A percentile compares a stretch with the other conserved stretches of the same genome.
These are phyloP conservation scores for Calypte anna DNA, from an alignment of 2,113 vertebrate species.

Conservation along the genomic window DNA sequence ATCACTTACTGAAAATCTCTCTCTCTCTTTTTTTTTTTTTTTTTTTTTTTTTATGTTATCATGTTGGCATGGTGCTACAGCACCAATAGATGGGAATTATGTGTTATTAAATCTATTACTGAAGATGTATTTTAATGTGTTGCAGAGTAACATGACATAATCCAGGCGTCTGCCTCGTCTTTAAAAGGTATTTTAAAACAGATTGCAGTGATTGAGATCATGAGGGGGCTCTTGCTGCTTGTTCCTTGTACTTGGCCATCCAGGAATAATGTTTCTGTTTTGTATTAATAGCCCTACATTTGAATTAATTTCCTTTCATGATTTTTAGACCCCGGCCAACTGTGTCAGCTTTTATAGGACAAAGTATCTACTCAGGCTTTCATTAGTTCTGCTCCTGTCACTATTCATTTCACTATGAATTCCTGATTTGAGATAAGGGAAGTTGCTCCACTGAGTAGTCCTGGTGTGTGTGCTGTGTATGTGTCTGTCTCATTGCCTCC, in stretches of 20 bases:
- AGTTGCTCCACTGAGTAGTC: background rate
- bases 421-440: background rate
- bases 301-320: background rate
- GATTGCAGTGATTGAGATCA: background rate
- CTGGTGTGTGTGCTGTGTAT: background rate
- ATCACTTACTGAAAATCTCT: background rate
- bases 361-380: background rate
- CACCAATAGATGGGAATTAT: background rate
- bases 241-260: background rate
- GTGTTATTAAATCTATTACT: background rate
- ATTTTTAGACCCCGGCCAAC: background rate
- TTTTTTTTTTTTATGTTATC: background rate
- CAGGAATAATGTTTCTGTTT: background rate
- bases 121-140: background rate
- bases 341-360: slow-evolving; percentile 4
- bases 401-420: background rate
- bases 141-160: background rate
- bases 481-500: background rate
- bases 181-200: background rate
- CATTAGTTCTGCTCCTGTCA: background rate
- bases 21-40: too few relatives aligned
- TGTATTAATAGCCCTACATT: background rate
- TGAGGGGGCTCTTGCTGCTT: background rate
- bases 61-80: background rate
- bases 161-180: background rate